phyloP scores from a whole-genome alignment of 2,113 vertebrate species.

The Ceyx melanurus region DNA sequence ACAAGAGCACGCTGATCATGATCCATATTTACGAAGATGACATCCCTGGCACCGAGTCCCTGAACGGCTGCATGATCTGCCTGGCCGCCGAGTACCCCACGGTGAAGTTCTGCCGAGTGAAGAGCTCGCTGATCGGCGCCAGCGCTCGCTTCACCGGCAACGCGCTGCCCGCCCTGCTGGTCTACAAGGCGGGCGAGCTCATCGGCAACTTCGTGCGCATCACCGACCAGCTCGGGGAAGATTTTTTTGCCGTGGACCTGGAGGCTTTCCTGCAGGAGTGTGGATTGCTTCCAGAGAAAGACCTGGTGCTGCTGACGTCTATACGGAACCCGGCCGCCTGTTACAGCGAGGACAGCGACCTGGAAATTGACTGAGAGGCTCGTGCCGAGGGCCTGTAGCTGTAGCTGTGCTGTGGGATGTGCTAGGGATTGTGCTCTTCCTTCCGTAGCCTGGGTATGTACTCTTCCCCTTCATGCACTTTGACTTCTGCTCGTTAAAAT shows the following conservation, averaged over 20 bases:
- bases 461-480: not conserved
- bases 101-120: constrained; percentile 93
- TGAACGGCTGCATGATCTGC: constrained; percentile 91
- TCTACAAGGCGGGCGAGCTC: constrained; percentile 93
- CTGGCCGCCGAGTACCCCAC: constrained; percentile 90
- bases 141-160: constrained; percentile 88
- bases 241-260: constrained; percentile 96
- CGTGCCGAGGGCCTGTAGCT: not conserved
- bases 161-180: constrained; percentile 90
- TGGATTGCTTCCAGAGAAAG: constrained; percentile 92
- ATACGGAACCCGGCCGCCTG: constrained; percentile 80
- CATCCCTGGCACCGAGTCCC: constrained; percentile 87
- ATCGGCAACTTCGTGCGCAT: constrained; percentile 96
- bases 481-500: constrained; percentile 21
- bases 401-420: not conserved
- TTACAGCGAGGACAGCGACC: constrained; percentile 91
- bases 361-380: constrained; percentile 90
- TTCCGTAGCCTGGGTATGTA: not conserved
- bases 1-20: constrained; percentile 86
- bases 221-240: constrained; percentile 95
- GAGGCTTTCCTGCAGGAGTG: constrained; percentile 95
- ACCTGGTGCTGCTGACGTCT: constrained; percentile 74
- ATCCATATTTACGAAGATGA: constrained; percentile 94
- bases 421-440: constrained; percentile 1
- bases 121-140: constrained; percentile 89